A percentile compares a stretch with the other conserved stretches of the same genome.
phyloP scores from a whole-genome alignment of 2,888 invertebrate genomes.

The Catocala sponsa region DNA sequence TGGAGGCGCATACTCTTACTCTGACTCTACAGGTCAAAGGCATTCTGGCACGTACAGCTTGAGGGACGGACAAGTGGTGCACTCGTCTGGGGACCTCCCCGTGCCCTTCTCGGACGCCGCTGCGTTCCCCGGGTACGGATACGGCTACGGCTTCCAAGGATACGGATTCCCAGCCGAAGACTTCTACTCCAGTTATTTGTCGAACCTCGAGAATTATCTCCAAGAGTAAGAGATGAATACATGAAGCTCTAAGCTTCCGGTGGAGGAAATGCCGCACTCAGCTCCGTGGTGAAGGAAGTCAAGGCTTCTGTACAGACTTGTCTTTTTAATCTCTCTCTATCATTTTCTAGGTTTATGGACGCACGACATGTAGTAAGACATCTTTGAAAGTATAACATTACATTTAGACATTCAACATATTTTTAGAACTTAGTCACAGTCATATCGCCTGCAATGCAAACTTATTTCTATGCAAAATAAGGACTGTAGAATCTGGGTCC shows the following conservation, averaged over 20 bases:
- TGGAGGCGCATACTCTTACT: constrained; percentile 72
- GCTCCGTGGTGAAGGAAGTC: constrained; percentile 34
- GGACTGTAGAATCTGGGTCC: neutral
- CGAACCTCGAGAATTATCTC: constrained; percentile 70
- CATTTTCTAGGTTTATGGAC: constrained; percentile 1
- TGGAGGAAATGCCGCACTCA: constrained; percentile 58
- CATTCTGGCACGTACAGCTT: constrained; percentile 78
- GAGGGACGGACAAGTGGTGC: constrained; percentile 61
- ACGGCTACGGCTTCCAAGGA: constrained; percentile 15
- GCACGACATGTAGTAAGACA: neutral
- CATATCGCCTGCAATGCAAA: neutral
- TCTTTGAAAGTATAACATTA: neutral
- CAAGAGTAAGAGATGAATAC: constrained; percentile 74
- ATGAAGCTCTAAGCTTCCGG: constrained; percentile 66
- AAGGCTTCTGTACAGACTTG: constrained; percentile 5
- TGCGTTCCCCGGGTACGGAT: constrained; percentile 31
- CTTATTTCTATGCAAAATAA: neutral
- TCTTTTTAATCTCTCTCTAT: neutral
- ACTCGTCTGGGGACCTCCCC: constrained; percentile 44
- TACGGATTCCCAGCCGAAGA: constrained; percentile 45
- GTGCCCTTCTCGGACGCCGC: constrained; percentile 53
- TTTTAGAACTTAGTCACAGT: neutral
- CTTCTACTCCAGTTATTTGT: constrained; percentile 76
- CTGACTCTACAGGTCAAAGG: constrained; percentile 78
- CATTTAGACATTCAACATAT: neutral